Base-by-base conservation (phyloP, 2,797 vertebrate species). In the Liparis tanakae region DNA sequence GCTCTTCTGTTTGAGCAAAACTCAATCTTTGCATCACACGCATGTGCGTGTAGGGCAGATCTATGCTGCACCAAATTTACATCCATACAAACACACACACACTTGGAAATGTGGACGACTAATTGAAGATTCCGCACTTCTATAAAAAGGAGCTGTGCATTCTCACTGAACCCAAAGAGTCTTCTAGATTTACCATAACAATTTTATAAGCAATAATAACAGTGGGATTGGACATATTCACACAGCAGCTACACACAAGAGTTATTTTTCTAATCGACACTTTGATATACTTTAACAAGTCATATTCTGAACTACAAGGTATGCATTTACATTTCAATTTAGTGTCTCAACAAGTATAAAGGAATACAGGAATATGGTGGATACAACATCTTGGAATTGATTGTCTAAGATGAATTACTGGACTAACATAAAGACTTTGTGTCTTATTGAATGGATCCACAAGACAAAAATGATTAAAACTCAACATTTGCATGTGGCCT, bases 1-100 rank as follows among this genome's bases (percentile, higher is more conserved):
- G 53, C 73, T 81, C 81, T 75, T 90, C 85, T 87, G 77, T 80
- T 80, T 70, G 69, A 81, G 81, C 84, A 87, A 79, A 80, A 76
- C 81, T 80, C 73, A 72, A 85, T 89, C 84, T 81, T 79, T 84
- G 76, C 68, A 68, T 80, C 72, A 74, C 79, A 60, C 18, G 3
- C 25, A 1, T 36, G 62, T 67, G 41, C 18, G 7, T 60, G 50
- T 36, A 58, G 56, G 70, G 39, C 54, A 53, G 60, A 80, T 71
- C 71, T 56, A 22, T 33, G 68, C 51, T 25, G 34, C 53, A 55
- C 22, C 54, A 25, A 1, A 14, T 50, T 60, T 57, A 25, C 41
- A 22, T 57, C 37, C 67, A 20, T 61, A 43, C 48, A 33, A 67
- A 59, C 61, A 14, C 39, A 6, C 1, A 4, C 50, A 25, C 20